Evolutionary conservation across 2,797 vertebrate species (phyloP).

Genomic region (Thalassophryne amazonica): DNA sequence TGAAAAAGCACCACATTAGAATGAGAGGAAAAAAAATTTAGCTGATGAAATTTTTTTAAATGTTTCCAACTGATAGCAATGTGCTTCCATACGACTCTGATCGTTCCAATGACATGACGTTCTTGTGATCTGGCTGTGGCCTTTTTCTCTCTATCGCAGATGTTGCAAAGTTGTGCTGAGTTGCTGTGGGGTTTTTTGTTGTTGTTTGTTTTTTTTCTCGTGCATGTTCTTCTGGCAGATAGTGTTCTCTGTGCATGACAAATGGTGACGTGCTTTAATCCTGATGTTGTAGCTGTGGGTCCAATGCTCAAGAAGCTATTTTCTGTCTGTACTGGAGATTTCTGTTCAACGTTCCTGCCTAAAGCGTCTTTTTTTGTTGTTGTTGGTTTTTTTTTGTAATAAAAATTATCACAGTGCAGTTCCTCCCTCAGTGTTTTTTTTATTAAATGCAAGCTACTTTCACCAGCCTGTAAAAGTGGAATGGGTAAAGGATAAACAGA

Average conservation of each 20-base stretch:
- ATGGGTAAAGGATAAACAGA: conserved; percentile 30
- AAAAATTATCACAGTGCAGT: conserved; percentile 53
- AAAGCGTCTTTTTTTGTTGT: conserved; percentile 26
- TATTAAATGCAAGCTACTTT: conserved; percentile 4
- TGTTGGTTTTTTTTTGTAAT: conserved; percentile 52
- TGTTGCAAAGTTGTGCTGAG: conserved; percentile 52
- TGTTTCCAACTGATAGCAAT: too few relatives aligned
- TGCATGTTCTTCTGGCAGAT: conserved; percentile 48
- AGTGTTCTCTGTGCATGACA: conserved; percentile 63
- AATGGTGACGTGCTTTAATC: conserved; percentile 60
- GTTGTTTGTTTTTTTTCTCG: not conserved
- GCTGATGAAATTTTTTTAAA: too few relatives aligned
- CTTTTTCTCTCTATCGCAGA: conserved; percentile 60
- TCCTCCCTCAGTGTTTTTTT: conserved; percentile 41
- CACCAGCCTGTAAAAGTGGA: not conserved
- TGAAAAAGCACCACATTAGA: too few relatives aligned
- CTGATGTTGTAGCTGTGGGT: conserved; percentile 60
- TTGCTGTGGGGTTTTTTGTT: conserved; percentile 25
- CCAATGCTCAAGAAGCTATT: conserved; percentile 58
- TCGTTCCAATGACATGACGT: conserved; percentile 45
- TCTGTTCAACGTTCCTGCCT: conserved; percentile 52
- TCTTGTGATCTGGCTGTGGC: conserved; percentile 71
- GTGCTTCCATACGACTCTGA: too few relatives aligned
- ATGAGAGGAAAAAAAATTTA: too few relatives aligned
- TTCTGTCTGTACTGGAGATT: conserved; percentile 50